Evolutionary conservation across 2,888 invertebrate species (phyloP).

Genomic region (Suillia variegata): DNA sequence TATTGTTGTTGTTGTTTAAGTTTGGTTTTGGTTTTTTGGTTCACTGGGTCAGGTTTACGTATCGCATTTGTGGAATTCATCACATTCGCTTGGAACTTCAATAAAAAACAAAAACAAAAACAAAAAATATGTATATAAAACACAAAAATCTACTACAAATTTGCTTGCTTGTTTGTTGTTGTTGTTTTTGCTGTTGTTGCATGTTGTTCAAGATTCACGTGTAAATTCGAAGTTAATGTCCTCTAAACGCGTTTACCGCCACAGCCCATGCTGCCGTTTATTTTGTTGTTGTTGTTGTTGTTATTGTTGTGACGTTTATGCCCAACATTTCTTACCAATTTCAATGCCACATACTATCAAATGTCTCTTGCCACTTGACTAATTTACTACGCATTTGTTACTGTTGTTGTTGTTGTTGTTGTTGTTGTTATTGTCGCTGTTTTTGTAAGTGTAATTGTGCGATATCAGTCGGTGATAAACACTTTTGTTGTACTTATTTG

Average conservation of each 20-base stretch:
- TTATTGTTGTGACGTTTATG: too few relatives aligned
- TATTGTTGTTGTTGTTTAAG: neutral
- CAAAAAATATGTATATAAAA: too few relatives aligned
- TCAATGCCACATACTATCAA: too few relatives aligned
- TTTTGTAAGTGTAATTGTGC: neutral
- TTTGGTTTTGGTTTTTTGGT: neutral
- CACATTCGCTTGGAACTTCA: too few relatives aligned
- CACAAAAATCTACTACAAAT: neutral
- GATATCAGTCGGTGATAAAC: neutral
- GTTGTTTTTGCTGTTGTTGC: neutral
- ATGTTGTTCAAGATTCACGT: neutral
- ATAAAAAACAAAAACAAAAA: too few relatives aligned
- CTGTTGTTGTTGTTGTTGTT: neutral
- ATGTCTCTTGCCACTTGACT: neutral
- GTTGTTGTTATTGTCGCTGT: neutral
- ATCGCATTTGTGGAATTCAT: neutral
- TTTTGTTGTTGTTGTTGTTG: too few relatives aligned
- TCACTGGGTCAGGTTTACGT: neutral
- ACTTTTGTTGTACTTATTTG: too few relatives aligned
- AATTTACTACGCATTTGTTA: neutral
- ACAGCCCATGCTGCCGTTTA: neutral
- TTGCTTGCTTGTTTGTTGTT: neutral
- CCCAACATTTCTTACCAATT: too few relatives aligned
- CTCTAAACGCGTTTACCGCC: neutral
- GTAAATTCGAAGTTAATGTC: conserved; percentile 5